Evolutionary conservation across 2,888 invertebrate genomes (phyloP).

Genomic region (Drosophila bunnanda): DNA sequence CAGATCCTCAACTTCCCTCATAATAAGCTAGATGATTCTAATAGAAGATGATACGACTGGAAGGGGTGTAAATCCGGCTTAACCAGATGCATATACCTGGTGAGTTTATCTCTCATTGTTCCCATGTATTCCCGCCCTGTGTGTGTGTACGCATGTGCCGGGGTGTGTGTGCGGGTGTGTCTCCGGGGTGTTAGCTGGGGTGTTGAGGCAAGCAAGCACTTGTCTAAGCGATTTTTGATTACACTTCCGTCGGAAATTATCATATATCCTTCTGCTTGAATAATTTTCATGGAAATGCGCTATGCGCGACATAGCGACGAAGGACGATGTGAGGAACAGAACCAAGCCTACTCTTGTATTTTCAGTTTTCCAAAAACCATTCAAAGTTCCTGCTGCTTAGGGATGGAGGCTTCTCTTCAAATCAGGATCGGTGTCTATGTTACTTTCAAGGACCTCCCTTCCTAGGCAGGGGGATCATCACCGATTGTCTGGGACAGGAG

Average conservation of each 20-base stretch:
- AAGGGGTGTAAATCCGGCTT: neutral
- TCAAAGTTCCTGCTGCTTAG: neutral
- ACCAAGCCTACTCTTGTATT: conserved; percentile 6
- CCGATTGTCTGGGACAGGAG: neutral
- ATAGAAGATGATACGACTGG: neutral
- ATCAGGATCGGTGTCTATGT: neutral
- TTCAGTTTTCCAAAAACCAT: neutral
- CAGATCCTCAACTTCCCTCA: neutral
- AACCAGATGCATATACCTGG: conserved; percentile 3
- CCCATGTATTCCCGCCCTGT: neutral
- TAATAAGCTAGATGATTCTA: neutral
- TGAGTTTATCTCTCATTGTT: conserved; percentile 4
- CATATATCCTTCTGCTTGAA: conserved; percentile 85
- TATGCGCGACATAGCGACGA: conserved; percentile 44
- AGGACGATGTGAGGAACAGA: neutral
- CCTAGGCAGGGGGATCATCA: neutral
- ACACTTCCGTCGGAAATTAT: conserved; percentile 85
- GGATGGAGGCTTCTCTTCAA: neutral
- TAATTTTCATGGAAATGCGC: conserved; percentile 83
- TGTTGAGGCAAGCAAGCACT: conserved; percentile 57
- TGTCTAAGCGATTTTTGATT: conserved; percentile 85
- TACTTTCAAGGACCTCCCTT: neutral
- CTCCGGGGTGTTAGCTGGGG: neutral
- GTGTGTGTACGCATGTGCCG: neutral
- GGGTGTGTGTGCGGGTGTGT: neutral